These are phyloP conservation scores for Pheosia gnoma DNA, from an alignment of 2,888 invertebrate genomes.

Conservation along the genomic window DNA sequence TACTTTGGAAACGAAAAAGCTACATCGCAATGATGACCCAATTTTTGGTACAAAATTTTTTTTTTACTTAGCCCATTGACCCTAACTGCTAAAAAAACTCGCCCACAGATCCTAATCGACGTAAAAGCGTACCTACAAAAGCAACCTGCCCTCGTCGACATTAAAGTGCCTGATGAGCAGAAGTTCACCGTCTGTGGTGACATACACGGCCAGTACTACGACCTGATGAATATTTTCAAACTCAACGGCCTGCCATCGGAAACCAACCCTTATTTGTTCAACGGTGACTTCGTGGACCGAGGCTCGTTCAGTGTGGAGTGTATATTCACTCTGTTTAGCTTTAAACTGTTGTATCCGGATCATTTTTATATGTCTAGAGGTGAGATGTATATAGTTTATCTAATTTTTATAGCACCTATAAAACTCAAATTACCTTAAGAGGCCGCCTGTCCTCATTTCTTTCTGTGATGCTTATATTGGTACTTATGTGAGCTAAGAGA, in stretches of 20 bases:
- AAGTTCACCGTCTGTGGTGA: constrained; percentile 99
- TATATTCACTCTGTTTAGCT: constrained; percentile 98
- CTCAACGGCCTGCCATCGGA: constrained; percentile 98
- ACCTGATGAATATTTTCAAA: constrained; percentile 98
- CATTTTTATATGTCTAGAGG: constrained; percentile 99
- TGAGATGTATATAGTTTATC: constrained; percentile 58
- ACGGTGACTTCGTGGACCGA: constrained; percentile 99
- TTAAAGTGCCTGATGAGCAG: constrained; percentile 91
- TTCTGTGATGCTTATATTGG: too few species aligned
- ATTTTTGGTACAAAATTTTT: too few species aligned
- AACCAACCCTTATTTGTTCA: constrained; percentile 98
- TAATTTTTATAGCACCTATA: too few species aligned
- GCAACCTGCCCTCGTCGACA: constrained; percentile 95
- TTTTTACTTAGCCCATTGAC: neutral
- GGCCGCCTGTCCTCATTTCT: too few species aligned
- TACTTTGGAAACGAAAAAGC: too few species aligned
- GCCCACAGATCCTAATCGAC: constrained; percentile 92
- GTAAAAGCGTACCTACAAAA: constrained; percentile 92
- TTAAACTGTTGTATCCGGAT: constrained; percentile 97
- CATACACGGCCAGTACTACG: constrained; percentile 99
- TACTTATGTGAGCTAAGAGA: too few species aligned
- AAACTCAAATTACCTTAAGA: too few species aligned
- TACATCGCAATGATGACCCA: too few species aligned
- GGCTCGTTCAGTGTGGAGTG: constrained; percentile 99
- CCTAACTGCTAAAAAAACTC: neutral